Percentiles rank a stretch among this genome's conserved stretches.
phyloP scores from a whole-genome alignment of 1,140 invertebrate genomes.

The Papilio machaon region DNA sequence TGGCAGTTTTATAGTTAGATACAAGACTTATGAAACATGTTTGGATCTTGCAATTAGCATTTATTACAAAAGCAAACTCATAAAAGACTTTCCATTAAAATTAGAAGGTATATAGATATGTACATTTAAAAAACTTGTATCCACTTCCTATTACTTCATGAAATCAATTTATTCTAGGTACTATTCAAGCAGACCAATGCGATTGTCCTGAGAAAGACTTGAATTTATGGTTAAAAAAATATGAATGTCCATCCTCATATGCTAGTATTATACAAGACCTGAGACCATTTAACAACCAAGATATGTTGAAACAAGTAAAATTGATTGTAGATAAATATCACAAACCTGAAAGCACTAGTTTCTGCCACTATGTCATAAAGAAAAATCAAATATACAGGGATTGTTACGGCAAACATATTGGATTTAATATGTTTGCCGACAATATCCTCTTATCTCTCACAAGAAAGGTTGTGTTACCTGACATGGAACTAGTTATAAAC shows the following conservation, averaged over 20 bases:
- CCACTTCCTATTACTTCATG: slow-evolving; percentile 7
- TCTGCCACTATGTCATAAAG: slow-evolving; percentile 95
- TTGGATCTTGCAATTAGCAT: slow-evolving; percentile 87
- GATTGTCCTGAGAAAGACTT: slow-evolving; percentile 88
- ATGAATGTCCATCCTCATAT: slow-evolving; percentile 86
- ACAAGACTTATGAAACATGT: slow-evolving; percentile 90
- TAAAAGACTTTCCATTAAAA: slow-evolving; percentile 86
- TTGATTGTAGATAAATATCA: slow-evolving; percentile 86
- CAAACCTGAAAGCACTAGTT: slow-evolving; percentile 89
- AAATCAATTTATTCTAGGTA: slow-evolving; percentile 80
- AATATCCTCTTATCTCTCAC: slow-evolving; percentile 91
- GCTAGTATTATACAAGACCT: slow-evolving; percentile 91
- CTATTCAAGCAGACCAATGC: slow-evolving; percentile 92
- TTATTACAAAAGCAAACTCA: slow-evolving; percentile 85
- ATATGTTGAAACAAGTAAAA: slow-evolving; percentile 87
- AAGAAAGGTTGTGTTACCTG: slow-evolving; percentile 92
- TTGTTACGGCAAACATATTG: slow-evolving; percentile 97
- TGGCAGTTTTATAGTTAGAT: slow-evolving; percentile 93
- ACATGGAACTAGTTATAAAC: slow-evolving; percentile 96
- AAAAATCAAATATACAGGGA: slow-evolving; percentile 93
- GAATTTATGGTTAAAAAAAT: slow-evolving; percentile 85
- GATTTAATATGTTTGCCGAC: slow-evolving; percentile 98
- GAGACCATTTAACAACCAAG: slow-evolving; percentile 85
- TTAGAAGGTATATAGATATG: slow-evolving; percentile 82
- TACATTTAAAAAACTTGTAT: slow-evolving; percentile 14